These are phyloP conservation scores for Apodemus agrarius DNA, from an alignment of 2,797 vertebrate species.

Conservation along the genomic window DNA sequence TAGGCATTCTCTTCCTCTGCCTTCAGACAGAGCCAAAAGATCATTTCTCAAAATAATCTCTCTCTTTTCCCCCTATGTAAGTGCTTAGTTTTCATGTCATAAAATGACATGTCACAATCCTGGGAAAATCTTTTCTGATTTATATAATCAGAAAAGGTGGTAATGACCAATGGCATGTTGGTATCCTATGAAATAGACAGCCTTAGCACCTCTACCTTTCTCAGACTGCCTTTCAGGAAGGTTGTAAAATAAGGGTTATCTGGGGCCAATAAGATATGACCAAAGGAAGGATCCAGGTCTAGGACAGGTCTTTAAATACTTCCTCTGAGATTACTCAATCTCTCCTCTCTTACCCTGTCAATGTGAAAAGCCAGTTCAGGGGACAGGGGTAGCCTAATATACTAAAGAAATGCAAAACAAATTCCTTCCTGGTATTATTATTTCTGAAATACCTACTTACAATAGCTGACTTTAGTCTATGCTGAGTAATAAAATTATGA, in stretches of 20 bases:
- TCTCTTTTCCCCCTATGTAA: not conserved
- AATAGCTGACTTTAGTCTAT: not conserved
- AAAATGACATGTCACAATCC: not conserved
- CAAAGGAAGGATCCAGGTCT: slow-evolving; percentile 1
- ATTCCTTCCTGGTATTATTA: not conserved
- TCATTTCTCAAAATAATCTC: slow-evolving; percentile 32
- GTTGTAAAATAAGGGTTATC: no score
- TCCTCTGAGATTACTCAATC: not conserved
- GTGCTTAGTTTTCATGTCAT: slow-evolving; percentile 27
- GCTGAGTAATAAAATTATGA: not conserved
- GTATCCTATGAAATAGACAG: not conserved
- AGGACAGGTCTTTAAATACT: slow-evolving; percentile 3
- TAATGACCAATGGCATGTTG: not conserved
- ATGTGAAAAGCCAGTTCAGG: not conserved
- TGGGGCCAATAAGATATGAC: not conserved
- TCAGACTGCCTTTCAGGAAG: no score
- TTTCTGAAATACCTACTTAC: slow-evolving; percentile 12
- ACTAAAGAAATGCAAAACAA: not conserved
- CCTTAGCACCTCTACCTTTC: not conserved
- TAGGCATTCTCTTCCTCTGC: not conserved
- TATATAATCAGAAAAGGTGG: not conserved
- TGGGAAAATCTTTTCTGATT: not conserved
- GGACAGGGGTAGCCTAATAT: not conserved
- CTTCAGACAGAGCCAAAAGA: not conserved
- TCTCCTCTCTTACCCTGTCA: not conserved